A percentile compares a stretch with the other conserved stretches of the same genome.
Evolutionary conservation across 2,888 invertebrate species (phyloP).

Genomic region (Volucella bombylans): DNA sequence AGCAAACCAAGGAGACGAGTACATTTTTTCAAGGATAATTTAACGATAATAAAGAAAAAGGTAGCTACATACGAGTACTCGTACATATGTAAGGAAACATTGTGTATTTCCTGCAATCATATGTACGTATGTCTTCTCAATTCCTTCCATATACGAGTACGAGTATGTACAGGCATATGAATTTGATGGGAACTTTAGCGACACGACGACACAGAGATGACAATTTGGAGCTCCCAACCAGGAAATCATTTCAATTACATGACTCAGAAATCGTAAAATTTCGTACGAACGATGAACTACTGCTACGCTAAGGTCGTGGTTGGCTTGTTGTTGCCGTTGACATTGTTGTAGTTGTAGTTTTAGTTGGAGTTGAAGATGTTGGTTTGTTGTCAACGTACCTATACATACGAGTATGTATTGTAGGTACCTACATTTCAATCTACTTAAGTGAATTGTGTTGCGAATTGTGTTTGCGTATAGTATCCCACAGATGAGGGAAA

Average conservation of each 20-base stretch:
- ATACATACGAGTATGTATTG: not conserved
- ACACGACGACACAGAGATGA: conserved; percentile 46
- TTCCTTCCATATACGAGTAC: too few species aligned
- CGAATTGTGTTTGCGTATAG: conserved; percentile 68
- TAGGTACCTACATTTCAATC: conserved; percentile 68
- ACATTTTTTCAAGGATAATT: conserved; percentile 56
- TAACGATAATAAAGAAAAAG: conserved; percentile 59
- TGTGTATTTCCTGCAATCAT: conserved; percentile 12
- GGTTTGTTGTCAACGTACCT: not conserved
- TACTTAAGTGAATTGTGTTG: conserved; percentile 74
- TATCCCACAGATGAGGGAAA: conserved; percentile 30
- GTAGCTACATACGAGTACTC: conserved; percentile 6
- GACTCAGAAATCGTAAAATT: conserved; percentile 68
- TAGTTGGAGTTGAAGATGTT: conserved; percentile 31
- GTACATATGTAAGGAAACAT: not conserved
- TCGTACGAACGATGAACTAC: conserved; percentile 40
- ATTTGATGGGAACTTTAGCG: conserved; percentile 32
- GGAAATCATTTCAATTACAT: conserved; percentile 72
- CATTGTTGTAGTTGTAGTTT: conserved; percentile 47
- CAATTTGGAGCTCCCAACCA: conserved; percentile 64
- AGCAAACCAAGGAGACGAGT: conserved; percentile 18
- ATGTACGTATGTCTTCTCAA: not conserved
- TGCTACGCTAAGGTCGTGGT: conserved; percentile 57
- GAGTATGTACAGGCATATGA: not conserved
- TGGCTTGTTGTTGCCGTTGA: conserved; percentile 28